A percentile compares a stretch with the other conserved stretches of the same genome.
These are phyloP conservation scores for Hyperoplus lanceolatus DNA, from an alignment of 2,797 vertebrate species.

Conservation along the genomic window DNA sequence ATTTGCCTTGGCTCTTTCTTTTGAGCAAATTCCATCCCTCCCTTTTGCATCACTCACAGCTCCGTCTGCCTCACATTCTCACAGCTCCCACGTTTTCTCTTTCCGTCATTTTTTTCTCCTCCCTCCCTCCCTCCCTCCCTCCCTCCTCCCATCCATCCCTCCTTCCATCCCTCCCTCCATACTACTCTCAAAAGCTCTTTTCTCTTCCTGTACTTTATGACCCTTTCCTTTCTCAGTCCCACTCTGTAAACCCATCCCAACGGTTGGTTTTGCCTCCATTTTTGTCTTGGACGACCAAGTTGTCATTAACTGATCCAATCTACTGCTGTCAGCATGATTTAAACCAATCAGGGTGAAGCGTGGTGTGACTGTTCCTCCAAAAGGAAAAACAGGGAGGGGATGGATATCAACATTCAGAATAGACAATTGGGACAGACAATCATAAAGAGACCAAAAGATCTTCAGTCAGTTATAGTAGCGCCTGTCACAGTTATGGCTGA, in stretches of 20 bases:
- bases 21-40: constrained; percentile 80
- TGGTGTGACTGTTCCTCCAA: constrained; percentile 12
- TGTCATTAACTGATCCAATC: constrained; percentile 62
- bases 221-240: constrained; percentile 36
- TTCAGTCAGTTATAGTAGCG: constrained; percentile 27
- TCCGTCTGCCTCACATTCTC: constrained; percentile 76
- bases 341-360: constrained; percentile 44
- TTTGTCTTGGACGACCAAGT: constrained; percentile 50
- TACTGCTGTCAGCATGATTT: constrained; percentile 51
- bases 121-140: constrained; percentile 7
- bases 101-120: constrained; percentile 37
- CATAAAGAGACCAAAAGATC: constrained; percentile 21
- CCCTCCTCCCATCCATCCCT: constrained; percentile 39
- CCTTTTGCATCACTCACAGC: constrained; percentile 75
- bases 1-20: constrained; percentile 76
- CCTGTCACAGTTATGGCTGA: constrained; percentile 27
- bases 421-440: constrained; percentile 14
- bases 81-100: constrained; percentile 73
- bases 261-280: constrained; percentile 22
- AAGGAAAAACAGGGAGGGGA: constrained; percentile 29
- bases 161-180: constrained; percentile 10
- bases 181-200: constrained; percentile 42
- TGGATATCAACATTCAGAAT: constrained; percentile 15
- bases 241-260: constrained; percentile 26
- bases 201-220: constrained; percentile 28